Evolutionary conservation across 2,888 invertebrate species (phyloP), one percentile per base, ranked within the genome.

Genomic region (Macrosiphum euphorbiae): DNA sequence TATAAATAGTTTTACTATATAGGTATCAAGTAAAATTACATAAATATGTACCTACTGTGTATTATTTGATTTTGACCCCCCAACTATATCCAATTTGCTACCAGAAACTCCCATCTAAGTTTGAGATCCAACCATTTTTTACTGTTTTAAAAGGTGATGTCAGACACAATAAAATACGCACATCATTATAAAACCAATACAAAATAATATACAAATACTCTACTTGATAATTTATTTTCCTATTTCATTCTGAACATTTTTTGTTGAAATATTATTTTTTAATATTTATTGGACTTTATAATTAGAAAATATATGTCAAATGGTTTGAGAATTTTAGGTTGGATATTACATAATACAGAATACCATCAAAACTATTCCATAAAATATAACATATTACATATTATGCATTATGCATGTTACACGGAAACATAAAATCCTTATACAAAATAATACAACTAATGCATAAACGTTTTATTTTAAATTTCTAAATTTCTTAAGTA

Each of bases 341-440:
- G 24, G n/a, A 24, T 84, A 50, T 13, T 52, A 52, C 13, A 52
- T 52, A 52, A 13, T 55, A 35, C 41, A 41, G 41, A 55, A 58
- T 58, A 58, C 55, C 44, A 84, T 91, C 26, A 52, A 35, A 41
- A 88, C 41, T 88, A 78, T 91, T 91, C 52, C 28, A 41, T 52
- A 44, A 84, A 84, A 84, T 91, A 28, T 10, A 85, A 85, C 28
- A 28, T 91, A 52, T 52, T 52, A 85, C 28, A 28, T 91, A 52
- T 52, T 52, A 55, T 55, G 4, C 55, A 26, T 58, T 90, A 91
- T 85, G n/a, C 55, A 55, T 85, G 85, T 58, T 44, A 91, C 44
- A 44, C 52, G 44, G 20, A 85, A 91, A 58, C 20, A 44, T n/a
- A 16, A 26, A 58, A 58, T 26, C 26, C 26, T 58, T 26, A 58